Conservation (phyloP, 2,888 invertebrate species). For the Drosophila tanythrix region DNA sequence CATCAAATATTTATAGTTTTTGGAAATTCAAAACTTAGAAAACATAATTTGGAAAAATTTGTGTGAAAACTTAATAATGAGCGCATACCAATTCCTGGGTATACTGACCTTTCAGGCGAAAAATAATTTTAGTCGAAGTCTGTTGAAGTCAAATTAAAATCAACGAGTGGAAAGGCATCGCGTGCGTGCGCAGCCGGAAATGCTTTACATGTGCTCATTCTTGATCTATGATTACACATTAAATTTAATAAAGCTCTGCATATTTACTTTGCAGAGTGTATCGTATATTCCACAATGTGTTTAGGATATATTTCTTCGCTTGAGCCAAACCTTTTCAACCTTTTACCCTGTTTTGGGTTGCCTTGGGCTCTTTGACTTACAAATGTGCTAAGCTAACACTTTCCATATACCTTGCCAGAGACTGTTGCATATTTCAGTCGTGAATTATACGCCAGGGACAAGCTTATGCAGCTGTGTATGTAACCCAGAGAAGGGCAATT, state of each 20-base stretch:
- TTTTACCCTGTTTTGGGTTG: slow-evolving; percentile 11
- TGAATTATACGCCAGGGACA: slow-evolving; percentile 51
- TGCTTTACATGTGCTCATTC: neutral
- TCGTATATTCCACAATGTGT: neutral
- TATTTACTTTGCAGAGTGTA: neutral
- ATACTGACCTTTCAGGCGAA: too few species aligned
- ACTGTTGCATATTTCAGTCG: slow-evolving; percentile 64
- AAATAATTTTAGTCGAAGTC: too few species aligned
- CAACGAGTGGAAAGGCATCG: neutral
- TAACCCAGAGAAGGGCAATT: slow-evolving; percentile 21
- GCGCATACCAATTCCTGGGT: too few species aligned
- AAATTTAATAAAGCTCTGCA: neutral
- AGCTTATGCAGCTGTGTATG: slow-evolving; percentile 35
- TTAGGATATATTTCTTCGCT: neutral
- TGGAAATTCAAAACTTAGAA: too few species aligned
- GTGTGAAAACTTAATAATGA: too few species aligned
- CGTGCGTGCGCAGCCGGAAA: neutral
- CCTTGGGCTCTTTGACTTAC: slow-evolving; percentile 11
- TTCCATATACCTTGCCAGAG: slow-evolving; percentile 38
- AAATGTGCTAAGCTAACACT: slow-evolving; percentile 45
- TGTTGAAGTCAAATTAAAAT: too few species aligned
- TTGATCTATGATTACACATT: neutral
- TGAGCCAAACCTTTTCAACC: slow-evolving; percentile 7
- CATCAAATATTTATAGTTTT: too few species aligned
- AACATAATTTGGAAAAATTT: too few species aligned